Percentiles rank a stretch among this genome's conserved stretches.
Conservation (phyloP, 2,888 invertebrate genomes). For the Rhimphoctona megacephalus region DNA sequence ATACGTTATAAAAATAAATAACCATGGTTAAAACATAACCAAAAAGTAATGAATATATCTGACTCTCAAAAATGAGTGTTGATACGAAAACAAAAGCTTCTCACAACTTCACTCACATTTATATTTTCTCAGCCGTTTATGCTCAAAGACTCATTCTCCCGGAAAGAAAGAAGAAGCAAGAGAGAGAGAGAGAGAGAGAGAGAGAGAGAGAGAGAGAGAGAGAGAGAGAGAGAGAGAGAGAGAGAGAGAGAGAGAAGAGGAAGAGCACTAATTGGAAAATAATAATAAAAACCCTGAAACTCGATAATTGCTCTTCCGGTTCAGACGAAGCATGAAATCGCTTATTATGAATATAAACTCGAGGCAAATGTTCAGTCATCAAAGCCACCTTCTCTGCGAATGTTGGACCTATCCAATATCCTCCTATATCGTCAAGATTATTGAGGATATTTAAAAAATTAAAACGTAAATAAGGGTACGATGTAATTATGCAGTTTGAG, state of each 20-base stretch:
- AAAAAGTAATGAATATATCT: neutral
- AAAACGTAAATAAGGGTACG: neutral
- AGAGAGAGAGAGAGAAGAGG: neutral
- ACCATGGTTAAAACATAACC: neutral
- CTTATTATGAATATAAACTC: conserved; percentile 37
- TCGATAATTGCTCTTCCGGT: conserved; percentile 49
- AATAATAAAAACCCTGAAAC: conserved; percentile 23
- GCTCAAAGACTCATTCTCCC: neutral
- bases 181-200: neutral
- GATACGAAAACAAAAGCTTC: conserved; percentile 8
- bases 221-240: neutral
- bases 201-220: neutral
- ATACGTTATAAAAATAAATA: neutral
- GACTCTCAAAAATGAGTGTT: neutral
- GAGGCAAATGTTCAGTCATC: conserved; percentile 20
- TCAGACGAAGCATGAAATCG: conserved; percentile 34
- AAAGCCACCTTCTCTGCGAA: neutral
- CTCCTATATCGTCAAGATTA: neutral
- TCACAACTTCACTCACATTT: conserved; percentile 25
- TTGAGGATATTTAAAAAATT: neutral
- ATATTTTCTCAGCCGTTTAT: conserved; percentile 14
- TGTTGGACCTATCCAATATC: neutral
- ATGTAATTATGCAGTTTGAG: too few species aligned
- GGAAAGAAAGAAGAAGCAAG: conserved; percentile 14
- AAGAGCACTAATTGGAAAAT: conserved; percentile 28